These are phyloP conservation scores for Psix sp. DNA, from an alignment of 1,140 invertebrate genomes.

Conservation along the genomic window DNA sequence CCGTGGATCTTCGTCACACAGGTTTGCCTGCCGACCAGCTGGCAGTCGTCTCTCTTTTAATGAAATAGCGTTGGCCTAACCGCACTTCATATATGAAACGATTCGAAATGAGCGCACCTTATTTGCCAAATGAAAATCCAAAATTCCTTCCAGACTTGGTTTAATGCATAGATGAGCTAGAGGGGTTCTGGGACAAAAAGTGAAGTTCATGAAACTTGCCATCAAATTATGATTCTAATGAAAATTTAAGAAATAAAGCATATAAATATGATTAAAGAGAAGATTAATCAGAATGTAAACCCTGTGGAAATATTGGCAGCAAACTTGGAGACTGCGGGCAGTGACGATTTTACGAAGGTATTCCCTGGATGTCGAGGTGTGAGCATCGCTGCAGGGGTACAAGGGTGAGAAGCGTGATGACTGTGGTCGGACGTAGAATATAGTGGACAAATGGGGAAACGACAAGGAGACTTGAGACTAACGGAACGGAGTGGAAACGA, in stretches of 20 bases:
- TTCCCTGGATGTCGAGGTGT: constrained; percentile 65
- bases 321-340: constrained; percentile 26
- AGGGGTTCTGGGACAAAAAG: too few species aligned
- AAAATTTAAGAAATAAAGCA: constrained; percentile 6
- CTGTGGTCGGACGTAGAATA: constrained; percentile 61
- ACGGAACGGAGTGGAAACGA: constrained; percentile 56
- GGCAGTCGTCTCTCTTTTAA: constrained; percentile 68
- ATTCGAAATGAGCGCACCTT: constrained; percentile 55
- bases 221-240: too few species aligned
- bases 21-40: constrained; percentile 32
- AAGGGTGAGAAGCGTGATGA: constrained; percentile 69
- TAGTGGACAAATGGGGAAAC: constrained; percentile 64
- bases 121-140: constrained; percentile 62
- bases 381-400: constrained; percentile 49
- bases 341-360: constrained; percentile 66
- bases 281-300: constrained; percentile 38
- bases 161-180: too few species aligned
- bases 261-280: constrained; percentile 14
- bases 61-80: constrained; percentile 72
- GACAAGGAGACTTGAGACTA: constrained; percentile 54
- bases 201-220: too few species aligned
- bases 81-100: constrained; percentile 54
- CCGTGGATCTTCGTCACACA: constrained; percentile 44
- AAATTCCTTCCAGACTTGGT: too few species aligned
- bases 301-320: constrained; percentile 39